These are phyloP conservation scores for Eugnorisma glareosa DNA, from an alignment of 2,888 invertebrate genomes.

Conservation along the genomic window DNA sequence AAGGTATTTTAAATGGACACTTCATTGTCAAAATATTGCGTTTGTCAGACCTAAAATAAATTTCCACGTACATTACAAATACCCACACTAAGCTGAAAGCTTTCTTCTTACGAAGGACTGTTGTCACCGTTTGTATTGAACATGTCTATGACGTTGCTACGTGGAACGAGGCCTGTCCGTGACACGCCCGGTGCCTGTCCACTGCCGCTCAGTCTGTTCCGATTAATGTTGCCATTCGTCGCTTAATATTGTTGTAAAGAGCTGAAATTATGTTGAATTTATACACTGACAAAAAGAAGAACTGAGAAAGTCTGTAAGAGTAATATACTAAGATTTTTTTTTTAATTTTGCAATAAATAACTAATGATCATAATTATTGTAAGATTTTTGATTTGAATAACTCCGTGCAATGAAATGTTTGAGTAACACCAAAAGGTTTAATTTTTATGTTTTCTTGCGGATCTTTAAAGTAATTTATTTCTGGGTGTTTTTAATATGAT, in stretches of 20 bases:
- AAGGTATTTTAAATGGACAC: neutral
- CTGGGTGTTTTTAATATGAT: neutral
- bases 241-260: neutral
- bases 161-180: slow-evolving; percentile 24
- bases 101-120: neutral
- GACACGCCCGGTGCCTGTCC: slow-evolving; percentile 35
- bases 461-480: neutral
- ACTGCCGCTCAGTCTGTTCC: neutral
- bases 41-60: neutral
- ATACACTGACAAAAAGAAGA: neutral
- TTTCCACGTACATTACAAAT: neutral
- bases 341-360: neutral
- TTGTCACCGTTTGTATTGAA: slow-evolving; percentile 7
- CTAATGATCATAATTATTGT: neutral
- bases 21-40: neutral
- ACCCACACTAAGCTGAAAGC: neutral
- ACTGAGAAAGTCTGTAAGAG: neutral
- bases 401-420: neutral
- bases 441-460: neutral
- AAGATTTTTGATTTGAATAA: neutral
- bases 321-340: no score
- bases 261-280: slow-evolving; percentile 1
- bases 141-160: slow-evolving; percentile 11
- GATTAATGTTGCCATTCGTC: slow-evolving; percentile 2
- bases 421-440: neutral